Evolutionary conservation across 2,888 invertebrate species (phyloP).

Genomic region (Palloptera scutellata): DNA sequence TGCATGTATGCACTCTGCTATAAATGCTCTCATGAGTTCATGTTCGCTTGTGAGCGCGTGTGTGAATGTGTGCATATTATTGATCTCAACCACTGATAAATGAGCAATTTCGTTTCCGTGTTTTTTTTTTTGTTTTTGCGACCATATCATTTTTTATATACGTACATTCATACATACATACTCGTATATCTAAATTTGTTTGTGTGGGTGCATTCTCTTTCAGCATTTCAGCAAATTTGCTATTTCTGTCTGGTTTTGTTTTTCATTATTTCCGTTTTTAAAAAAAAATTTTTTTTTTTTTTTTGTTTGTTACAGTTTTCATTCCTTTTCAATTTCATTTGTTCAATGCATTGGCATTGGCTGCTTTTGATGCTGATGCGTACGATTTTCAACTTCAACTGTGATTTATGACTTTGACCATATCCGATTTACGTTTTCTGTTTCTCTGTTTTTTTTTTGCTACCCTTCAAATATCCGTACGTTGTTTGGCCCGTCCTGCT

Average conservation of each 20-base stretch:
- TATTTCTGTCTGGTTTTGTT: neutral
- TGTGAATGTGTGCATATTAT: neutral
- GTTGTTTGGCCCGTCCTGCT: neutral
- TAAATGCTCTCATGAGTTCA: neutral
- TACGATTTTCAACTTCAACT: conserved; percentile 16
- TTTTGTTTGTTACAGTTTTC: neutral
- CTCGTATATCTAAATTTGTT: neutral
- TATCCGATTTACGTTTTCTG: conserved; percentile 14
- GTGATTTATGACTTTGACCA: conserved; percentile 29
- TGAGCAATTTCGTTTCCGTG: conserved; percentile 22
- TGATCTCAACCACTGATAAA: conserved; percentile 23
- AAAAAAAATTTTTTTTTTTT: conserved; percentile 1
- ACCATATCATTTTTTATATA: conserved; percentile 1
- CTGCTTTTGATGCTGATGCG: conserved; percentile 18
- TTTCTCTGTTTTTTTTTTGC: neutral
- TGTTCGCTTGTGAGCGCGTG: neutral
- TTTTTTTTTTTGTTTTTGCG: neutral
- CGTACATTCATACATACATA: neutral
- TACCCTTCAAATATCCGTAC: neutral
- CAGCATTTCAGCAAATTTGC: neutral
- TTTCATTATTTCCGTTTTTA: neutral
- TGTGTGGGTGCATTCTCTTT: too few relatives aligned
- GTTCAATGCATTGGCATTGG: neutral
- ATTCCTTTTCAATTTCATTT: neutral
- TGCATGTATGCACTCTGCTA: neutral